phyloP scores from a whole-genome alignment of 2,113 vertebrate genomes.

The Engraulis encrasicolus region DNA sequence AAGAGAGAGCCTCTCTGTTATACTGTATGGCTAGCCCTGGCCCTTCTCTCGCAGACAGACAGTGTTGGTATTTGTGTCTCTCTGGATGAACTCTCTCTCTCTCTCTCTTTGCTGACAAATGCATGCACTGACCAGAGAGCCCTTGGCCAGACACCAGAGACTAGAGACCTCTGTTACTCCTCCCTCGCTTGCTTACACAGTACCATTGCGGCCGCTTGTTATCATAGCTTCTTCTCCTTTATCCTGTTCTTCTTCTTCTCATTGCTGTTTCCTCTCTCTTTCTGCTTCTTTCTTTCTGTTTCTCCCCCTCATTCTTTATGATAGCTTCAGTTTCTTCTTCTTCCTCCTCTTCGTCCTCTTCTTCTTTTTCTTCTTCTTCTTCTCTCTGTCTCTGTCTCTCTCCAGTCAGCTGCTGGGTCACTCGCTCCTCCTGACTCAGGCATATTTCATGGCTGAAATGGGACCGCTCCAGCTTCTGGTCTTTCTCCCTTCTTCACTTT shows the following conservation, averaged over 20 bases:
- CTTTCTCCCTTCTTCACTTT: slow-evolving; percentile 61
- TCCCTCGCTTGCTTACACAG: no score
- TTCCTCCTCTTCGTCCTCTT: no score
- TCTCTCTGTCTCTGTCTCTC: slow-evolving; percentile 40
- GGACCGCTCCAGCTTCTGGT: slow-evolving; percentile 66
- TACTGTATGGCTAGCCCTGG: background rate
- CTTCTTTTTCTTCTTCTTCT: no score
- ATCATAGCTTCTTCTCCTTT: no score
- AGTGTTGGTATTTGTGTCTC: background rate
- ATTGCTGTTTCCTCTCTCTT: no score
- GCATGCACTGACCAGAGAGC: background rate
- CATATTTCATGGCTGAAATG: slow-evolving; percentile 66
- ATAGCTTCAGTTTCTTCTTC: no score
- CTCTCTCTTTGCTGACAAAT: no score
- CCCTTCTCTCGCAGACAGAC: background rate
- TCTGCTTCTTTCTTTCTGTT: no score
- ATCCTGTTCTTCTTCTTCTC: no score
- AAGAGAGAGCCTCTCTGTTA: background rate
- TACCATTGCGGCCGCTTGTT: no score
- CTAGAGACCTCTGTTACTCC: background rate
- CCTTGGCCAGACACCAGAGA: background rate
- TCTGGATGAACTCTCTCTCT: background rate
- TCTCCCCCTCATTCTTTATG: no score
- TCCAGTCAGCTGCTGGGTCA: slow-evolving; percentile 48
- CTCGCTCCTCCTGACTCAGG: slow-evolving; percentile 66